Evolutionary conservation across 1,140 invertebrate genomes (phyloP), one percentile per base, ranked within the genome.

Genomic region (Trichogramma pretiosum): DNA sequence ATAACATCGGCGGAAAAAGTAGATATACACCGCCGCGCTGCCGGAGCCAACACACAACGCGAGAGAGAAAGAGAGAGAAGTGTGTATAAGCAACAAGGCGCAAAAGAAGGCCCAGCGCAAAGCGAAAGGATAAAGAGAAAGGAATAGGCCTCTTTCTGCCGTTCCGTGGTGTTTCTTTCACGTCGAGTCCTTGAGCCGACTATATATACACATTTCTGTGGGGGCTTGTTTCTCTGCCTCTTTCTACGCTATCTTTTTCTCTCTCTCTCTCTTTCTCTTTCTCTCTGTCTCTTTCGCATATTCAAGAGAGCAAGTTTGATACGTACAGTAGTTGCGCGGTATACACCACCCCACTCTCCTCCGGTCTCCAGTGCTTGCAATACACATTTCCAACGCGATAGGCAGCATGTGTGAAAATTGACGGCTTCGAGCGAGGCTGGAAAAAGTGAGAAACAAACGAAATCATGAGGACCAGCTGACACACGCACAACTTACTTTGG

Each of bases 121-220:
- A 42, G 39, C 46, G 38, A 43, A 49, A 43, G 47, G 47, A 43
- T 43, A 43, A 37, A 44, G 48, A 50, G 41, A 50, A 48, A 48
- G 46, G 46, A 48, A 34, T 40, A 48, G 46, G 28, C 43, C n/a
- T n/a, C n/a, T n/a, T n/a, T n/a, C n/a, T n/a, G n/a, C n/a, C n/a
- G n/a, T n/a, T n/a, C n/a, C n/a, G 35, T 26, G 47, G 23, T 33
- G 7, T 24, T 23, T 11, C 30, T 23, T 21, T 10, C 18, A 10
- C 5, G 7, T 17, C 38, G 46, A 49, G 47, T 49, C 41, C 48
- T 50, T 44, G 44, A n/a, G n/a, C n/a, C n/a, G n/a, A n/a, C n/a
- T n/a, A n/a, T n/a, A n/a, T n/a, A n/a, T n/a, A n/a, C n/a, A n/a
- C n/a, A n/a, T n/a, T n/a, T n/a, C n/a, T n/a, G n/a, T n/a, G n/a